These are phyloP conservation scores for Oryzias dopingdopingensis DNA, from an alignment of 2,797 vertebrate species.

Conservation along the genomic window DNA sequence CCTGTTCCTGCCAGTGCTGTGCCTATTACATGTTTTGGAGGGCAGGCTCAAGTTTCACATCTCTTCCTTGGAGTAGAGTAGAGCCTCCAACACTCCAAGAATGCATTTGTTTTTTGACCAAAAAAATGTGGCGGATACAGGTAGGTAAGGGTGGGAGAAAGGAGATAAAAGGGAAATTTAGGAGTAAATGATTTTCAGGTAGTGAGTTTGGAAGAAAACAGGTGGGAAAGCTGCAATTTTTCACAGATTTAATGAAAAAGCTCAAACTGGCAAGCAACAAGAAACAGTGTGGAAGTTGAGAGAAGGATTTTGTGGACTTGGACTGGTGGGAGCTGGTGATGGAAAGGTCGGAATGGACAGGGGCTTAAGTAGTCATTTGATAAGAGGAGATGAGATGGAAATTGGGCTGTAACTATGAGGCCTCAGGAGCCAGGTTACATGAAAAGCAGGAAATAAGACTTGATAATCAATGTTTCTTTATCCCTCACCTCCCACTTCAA, in stretches of 20 bases:
- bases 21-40: slow-evolving; percentile 50
- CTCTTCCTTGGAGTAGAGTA: slow-evolving; percentile 34
- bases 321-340: neutral
- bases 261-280: slow-evolving; percentile 21
- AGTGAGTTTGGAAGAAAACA: slow-evolving; percentile 19
- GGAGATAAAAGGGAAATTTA: neutral
- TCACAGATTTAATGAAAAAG: slow-evolving; percentile 63
- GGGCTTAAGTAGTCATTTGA: slow-evolving; percentile 7
- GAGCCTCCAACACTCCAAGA: slow-evolving; percentile 51
- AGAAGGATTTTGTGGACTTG: slow-evolving; percentile 33
- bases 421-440: slow-evolving; percentile 28
- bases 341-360: slow-evolving; percentile 15
- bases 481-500: slow-evolving; percentile 49
- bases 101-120: slow-evolving; percentile 71
- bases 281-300: slow-evolving; percentile 36
- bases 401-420: slow-evolving; percentile 27
- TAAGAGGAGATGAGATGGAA: slow-evolving; percentile 11
- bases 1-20: slow-evolving; percentile 43
- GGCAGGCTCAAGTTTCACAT: slow-evolving; percentile 58
- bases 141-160: slow-evolving; percentile 9
- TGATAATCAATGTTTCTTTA: slow-evolving; percentile 68
- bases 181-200: slow-evolving; percentile 45
- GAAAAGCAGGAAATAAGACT: slow-evolving; percentile 52
- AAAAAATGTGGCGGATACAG: slow-evolving; percentile 8
- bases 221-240: slow-evolving; percentile 16